Evolutionary conservation across 2,797 vertebrate species (phyloP).

Genomic region (Sorex maritimensis): DNA sequence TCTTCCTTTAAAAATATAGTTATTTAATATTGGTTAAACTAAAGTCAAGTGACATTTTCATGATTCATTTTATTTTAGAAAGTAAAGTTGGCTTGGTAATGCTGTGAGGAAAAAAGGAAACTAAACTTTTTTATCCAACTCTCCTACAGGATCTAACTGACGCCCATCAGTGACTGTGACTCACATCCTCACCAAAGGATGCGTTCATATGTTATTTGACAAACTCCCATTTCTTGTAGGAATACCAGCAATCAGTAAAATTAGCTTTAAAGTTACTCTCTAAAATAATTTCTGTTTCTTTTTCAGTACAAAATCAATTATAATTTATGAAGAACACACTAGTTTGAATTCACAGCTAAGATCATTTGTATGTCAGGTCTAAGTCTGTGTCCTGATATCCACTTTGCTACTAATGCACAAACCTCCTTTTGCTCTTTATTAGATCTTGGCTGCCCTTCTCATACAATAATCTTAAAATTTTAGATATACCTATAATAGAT

Average conservation of each 20-base stretch:
- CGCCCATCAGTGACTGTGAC: not conserved
- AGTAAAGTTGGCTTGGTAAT: conserved; percentile 44
- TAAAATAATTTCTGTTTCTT: conserved; percentile 48
- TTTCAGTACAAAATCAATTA: conserved; percentile 53
- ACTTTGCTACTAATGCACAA: conserved; percentile 15
- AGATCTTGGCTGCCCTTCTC: not conserved
- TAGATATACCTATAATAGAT: not conserved
- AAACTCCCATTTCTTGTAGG: conserved; percentile 47
- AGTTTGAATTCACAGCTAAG: conserved; percentile 31
- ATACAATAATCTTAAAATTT: not conserved
- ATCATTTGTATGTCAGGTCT: conserved; percentile 12
- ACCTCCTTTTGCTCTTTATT: not conserved
- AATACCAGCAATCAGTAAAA: conserved; percentile 53
- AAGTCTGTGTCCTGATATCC: conserved; percentile 17
- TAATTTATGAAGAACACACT: conserved; percentile 39
- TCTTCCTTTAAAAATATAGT: conserved; percentile 64
- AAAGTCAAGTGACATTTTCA: conserved; percentile 63
- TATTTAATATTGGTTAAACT: conserved; percentile 65
- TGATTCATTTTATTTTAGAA: conserved; percentile 64
- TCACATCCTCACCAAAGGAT: conserved; percentile 38
- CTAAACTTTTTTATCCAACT: conserved; percentile 49
- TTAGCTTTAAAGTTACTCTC: conserved; percentile 36
- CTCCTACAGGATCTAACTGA: conserved; percentile 1
- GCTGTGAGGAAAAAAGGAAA: not conserved
- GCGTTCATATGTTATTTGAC: not conserved